These are phyloP conservation scores for Drosophila leontia DNA, from an alignment of 1,140 invertebrate species.

Conservation along the genomic window DNA sequence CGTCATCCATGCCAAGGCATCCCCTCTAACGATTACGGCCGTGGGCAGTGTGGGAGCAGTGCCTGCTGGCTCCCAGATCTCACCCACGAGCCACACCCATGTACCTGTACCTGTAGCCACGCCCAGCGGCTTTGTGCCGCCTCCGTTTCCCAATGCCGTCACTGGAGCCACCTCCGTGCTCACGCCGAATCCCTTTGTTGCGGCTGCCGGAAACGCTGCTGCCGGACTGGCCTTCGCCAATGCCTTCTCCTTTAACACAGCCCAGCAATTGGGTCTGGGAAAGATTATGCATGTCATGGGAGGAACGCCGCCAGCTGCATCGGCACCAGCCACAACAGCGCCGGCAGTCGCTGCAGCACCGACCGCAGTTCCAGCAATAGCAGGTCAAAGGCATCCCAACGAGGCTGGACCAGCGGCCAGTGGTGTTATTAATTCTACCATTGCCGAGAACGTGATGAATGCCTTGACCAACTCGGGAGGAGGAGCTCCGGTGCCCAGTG, in stretches of 20 bases:
- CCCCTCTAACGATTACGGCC: slow-evolving; percentile 67
- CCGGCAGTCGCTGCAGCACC: slow-evolving; percentile 14
- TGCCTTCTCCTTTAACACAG: slow-evolving; percentile 62
- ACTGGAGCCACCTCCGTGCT: slow-evolving; percentile 63
- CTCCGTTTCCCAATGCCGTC: slow-evolving; percentile 61
- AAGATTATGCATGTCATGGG: slow-evolving; percentile 76
- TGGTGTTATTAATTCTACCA: slow-evolving; percentile 72
- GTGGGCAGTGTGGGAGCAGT: slow-evolving; percentile 26
- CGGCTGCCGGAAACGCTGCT: slow-evolving; percentile 43
- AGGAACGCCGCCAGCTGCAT: slow-evolving; percentile 14
- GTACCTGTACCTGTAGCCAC: slow-evolving; percentile 69
- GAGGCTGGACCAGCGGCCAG: slow-evolving; percentile 36
- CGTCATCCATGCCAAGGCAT: slow-evolving; percentile 59
- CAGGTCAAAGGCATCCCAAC: slow-evolving; percentile 34
- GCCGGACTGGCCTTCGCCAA: slow-evolving; percentile 65
- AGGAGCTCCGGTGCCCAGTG: slow-evolving; percentile 27
- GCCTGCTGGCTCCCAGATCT: slow-evolving; percentile 50
- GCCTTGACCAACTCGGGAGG: slow-evolving; percentile 46
- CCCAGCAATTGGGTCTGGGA: slow-evolving; percentile 70
- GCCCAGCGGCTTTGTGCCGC: slow-evolving; percentile 77
- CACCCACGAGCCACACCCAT: slow-evolving; percentile 67
- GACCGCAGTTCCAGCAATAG: slow-evolving; percentile 27
- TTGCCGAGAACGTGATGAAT: slow-evolving; percentile 76
- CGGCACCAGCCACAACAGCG: slow-evolving; percentile 9
- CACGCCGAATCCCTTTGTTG: slow-evolving; percentile 75